Base-by-base conservation (phyloP, 2,888 invertebrate species). In the Crossocerus cetratus region DNA sequence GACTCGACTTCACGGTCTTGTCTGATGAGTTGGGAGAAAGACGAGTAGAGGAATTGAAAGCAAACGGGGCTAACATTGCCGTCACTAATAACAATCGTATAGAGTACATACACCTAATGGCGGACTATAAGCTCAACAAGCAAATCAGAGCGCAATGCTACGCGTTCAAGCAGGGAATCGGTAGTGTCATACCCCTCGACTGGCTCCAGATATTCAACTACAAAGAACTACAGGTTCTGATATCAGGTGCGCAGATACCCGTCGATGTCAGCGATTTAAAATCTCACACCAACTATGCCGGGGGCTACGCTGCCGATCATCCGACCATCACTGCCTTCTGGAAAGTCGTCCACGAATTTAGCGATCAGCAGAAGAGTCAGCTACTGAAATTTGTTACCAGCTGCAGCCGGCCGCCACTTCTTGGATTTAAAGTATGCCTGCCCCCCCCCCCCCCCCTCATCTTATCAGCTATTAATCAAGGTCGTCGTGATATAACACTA, bases 311-410 rank as follows among this genome's bases (percentile, higher is more conserved):
- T 13, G 92, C 92, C 13, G 94, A 95, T 61, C 97, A 98, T 91
- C 95, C 95, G 2, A 97, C 97, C 0, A 97, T 99, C 74, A 88
- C 93, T 74, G 92, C 93, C 68, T 99, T 99, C 91, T 99, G 99
- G 99, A 93, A 94, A 82, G 96, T 97, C 49, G 93, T 99, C 8
- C 93, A 94, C 66, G 93, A 93, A 57, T 97, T 99, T 89, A 94
- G 94, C 63, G 97, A 97, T 89, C 92, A 93, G 65, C 96, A 98
- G 90, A 94, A 95, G 75, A 93, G 98, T 72, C 96, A 96, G 87
- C 91, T 99, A 64, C 92, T 99, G 8, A 98, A 98, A 91, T 99
- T 99, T 91, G 99, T 99, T 54, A 99, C 99, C 2, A 98, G 98
- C 88, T 99, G 99, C 88, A 99, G 99, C 0, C 91, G 99, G 71